These are phyloP conservation scores for Metallyticus violacea DNA, from an alignment of 2,888 invertebrate genomes.

Conservation along the genomic window DNA sequence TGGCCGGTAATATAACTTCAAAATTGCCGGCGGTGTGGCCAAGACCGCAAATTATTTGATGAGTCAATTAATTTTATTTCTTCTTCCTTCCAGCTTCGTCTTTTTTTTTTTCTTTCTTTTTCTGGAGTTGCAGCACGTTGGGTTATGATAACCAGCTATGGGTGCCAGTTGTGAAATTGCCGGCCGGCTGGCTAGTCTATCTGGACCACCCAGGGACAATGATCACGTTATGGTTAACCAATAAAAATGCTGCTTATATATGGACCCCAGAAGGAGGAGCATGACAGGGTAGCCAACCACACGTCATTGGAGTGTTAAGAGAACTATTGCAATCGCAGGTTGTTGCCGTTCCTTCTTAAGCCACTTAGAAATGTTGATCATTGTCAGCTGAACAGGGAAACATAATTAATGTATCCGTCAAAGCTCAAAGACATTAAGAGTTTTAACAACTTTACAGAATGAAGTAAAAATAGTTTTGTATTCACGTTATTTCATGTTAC, in stretches of 20 bases:
- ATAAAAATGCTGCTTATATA: neutral
- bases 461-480: too few relatives aligned
- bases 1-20: neutral
- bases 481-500: too few relatives aligned
- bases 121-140: constrained; percentile 2
- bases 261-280: neutral
- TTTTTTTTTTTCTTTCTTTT: neutral
- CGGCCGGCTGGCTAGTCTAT: neutral
- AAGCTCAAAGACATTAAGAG: too few relatives aligned
- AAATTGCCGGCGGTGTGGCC: neutral
- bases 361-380: neutral
- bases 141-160: neutral
- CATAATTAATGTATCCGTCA: too few relatives aligned
- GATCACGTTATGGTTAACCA: neutral
- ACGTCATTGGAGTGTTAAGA: neutral
- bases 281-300: neutral
- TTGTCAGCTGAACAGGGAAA: neutral
- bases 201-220: constrained; percentile 14
- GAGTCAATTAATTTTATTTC: constrained; percentile 13
- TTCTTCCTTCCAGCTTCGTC: too few relatives aligned
- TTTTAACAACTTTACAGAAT: too few relatives aligned
- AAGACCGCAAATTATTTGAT: neutral
- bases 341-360: neutral
- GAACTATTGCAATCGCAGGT: neutral
- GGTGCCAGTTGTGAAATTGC: neutral